Evolutionary conservation across 2,113 vertebrate genomes (phyloP).

Genomic region (Synchiropus splendidus): DNA sequence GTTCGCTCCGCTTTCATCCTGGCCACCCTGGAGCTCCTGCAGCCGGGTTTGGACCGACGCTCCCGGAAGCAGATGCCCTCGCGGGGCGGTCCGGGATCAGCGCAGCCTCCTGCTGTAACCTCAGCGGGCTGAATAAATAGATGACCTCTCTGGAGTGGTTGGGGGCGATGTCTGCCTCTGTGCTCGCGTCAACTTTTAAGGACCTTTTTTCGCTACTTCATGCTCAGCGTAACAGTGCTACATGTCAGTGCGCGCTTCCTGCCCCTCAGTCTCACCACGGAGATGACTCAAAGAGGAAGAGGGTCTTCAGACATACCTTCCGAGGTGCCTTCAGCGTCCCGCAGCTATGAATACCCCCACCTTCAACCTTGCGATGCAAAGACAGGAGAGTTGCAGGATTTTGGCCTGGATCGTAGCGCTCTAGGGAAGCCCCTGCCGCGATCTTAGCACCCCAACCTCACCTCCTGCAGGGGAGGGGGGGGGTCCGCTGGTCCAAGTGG

Average conservation of each 20-base stretch:
- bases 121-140: conserved; percentile 10
- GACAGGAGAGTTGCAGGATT: conserved; percentile 14
- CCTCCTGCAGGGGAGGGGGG: conserved; percentile 5
- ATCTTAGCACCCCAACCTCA: conserved; percentile 22
- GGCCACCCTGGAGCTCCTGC: conserved; percentile 26
- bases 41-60: conserved; percentile 15
- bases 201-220: conserved; percentile 34
- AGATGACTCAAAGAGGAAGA: conserved; percentile 19
- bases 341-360: conserved; percentile 1
- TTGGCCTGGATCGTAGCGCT: conserved; percentile 28
- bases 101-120: conserved; percentile 28
- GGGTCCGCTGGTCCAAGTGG: conserved; percentile 3
- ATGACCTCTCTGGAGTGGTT: conserved; percentile 38
- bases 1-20: conserved; percentile 51
- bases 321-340: conserved; percentile 10
- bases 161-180: conserved; percentile 30
- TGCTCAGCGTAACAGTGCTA: conserved; percentile 27
- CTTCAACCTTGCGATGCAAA: conserved; percentile 10
- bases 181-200: conserved; percentile 24
- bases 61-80: conserved; percentile 33
- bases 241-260: conserved; percentile 33
- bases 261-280: conserved; percentile 19
- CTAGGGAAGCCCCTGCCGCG: conserved; percentile 30
- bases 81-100: conserved; percentile 18
- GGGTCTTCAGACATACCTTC: conserved; percentile 15